Conservation (phyloP, 1,140 invertebrate species). For the Drosophila equinoxialis region DNA sequence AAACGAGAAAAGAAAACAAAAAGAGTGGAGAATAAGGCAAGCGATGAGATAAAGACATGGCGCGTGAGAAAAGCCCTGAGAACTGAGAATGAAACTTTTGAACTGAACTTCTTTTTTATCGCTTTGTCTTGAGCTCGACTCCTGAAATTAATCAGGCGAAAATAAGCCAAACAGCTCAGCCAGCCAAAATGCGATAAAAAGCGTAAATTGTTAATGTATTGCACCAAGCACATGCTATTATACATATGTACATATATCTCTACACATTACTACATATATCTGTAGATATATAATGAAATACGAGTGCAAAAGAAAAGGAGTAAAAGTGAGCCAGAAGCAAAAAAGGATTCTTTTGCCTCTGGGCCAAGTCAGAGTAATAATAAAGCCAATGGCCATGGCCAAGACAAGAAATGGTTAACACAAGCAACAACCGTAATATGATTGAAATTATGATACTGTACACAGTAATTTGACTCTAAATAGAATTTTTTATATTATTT, state of each 20-base stretch:
- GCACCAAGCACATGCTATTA: constrained; percentile 4
- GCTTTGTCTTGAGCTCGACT: constrained; percentile 32
- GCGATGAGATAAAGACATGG: constrained; percentile 1
- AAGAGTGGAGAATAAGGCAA: not conserved
- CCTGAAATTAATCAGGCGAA: constrained; percentile 72
- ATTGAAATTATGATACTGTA: not conserved
- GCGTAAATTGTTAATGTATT: constrained; percentile 55
- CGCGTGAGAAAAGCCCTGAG: constrained; percentile 56
- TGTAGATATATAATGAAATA: constrained; percentile 45
- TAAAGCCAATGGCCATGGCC: constrained; percentile 52
- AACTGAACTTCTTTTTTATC: not conserved
- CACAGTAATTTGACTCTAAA: too few relatives aligned
- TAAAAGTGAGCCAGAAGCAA: not conserved
- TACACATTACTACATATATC: not conserved
- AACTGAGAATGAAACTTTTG: constrained; percentile 7
- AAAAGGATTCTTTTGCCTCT: constrained; percentile 33
- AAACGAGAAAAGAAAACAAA: constrained; percentile 4
- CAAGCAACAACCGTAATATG: not conserved
- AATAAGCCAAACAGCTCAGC: constrained; percentile 69
- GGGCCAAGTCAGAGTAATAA: constrained; percentile 44
- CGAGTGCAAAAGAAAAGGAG: constrained; percentile 19
- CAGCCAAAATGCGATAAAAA: constrained; percentile 69
- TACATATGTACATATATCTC: constrained; percentile 26
- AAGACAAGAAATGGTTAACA: constrained; percentile 26
- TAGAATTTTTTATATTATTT: not conserved